These are phyloP conservation scores for Melanerpes formicivorus DNA, from an alignment of 2,113 vertebrate genomes.

Conservation along the genomic window DNA sequence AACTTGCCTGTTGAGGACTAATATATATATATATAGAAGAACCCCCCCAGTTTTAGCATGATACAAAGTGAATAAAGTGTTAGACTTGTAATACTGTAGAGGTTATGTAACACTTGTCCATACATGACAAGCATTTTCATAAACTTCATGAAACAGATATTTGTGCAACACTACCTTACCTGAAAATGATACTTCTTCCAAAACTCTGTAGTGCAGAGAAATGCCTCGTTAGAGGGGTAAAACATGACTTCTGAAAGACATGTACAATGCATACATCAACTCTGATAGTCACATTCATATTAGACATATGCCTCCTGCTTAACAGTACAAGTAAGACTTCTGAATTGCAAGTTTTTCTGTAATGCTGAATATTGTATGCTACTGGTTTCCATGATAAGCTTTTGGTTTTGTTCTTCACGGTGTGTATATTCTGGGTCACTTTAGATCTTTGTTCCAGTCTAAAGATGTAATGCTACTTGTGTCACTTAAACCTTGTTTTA, in stretches of 20 bases:
- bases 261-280: constrained; percentile 12
- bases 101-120: constrained; percentile 15
- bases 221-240: constrained; percentile 35
- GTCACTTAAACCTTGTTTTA: constrained; percentile 40
- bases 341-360: constrained; percentile 46
- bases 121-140: constrained; percentile 22
- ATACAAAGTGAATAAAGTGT: constrained; percentile 43
- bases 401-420: constrained; percentile 32
- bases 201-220: constrained; percentile 21
- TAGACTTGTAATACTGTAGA: constrained; percentile 52
- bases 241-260: background rate
- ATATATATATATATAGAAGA: constrained; percentile 28
- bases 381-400: background rate
- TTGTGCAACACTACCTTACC: constrained; percentile 28
- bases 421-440: constrained; percentile 18
- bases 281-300: background rate
- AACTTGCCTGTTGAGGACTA: constrained; percentile 50
- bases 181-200: constrained; percentile 4
- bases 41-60: constrained; percentile 45
- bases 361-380: constrained; percentile 46
- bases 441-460: constrained; percentile 8
- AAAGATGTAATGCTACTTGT: background rate
- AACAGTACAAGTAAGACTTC: constrained; percentile 29
- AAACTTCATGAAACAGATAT: constrained; percentile 38
- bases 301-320: constrained; percentile 54